Evolutionary conservation across 2,113 vertebrate species (phyloP).

Genomic region (Erythrocercus mccallii): DNA sequence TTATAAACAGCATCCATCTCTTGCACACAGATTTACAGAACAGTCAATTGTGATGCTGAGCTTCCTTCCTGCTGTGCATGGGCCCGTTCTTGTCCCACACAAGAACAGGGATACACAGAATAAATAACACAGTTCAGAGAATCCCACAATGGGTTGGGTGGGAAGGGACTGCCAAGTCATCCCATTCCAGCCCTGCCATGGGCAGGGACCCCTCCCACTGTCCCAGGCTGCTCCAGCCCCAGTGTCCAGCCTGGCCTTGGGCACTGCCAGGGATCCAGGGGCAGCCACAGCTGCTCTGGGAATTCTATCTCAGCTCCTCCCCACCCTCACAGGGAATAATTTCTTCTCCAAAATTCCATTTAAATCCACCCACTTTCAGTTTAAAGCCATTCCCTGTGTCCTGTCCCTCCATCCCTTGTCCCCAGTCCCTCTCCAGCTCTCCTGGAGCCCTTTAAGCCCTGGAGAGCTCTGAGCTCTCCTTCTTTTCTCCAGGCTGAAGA

Average conservation of each 20-base stretch:
- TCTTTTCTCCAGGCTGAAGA: background rate
- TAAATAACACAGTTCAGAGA: accelerated
- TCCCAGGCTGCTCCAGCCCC: background rate
- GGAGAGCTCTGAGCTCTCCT: accelerated
- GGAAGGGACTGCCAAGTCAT: background rate
- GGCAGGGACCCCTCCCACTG: background rate
- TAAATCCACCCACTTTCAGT: accelerated
- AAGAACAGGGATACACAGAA: accelerated
- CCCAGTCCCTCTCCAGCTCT: background rate
- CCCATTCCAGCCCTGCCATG: accelerated
- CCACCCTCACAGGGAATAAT: accelerated
- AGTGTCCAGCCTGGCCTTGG: background rate
- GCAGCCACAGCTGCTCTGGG: background rate
- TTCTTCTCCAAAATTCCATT: background rate
- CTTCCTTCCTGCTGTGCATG: accelerated
- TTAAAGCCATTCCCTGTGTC: background rate
- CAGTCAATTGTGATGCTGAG: accelerated
- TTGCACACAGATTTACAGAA: background rate
- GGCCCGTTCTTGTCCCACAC: accelerated
- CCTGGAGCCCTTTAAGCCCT: background rate
- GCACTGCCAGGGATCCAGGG: background rate
- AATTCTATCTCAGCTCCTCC: accelerated
- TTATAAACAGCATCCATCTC: background rate
- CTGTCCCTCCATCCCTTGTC: background rate
- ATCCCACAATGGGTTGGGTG: background rate